phyloP scores from a whole-genome alignment of 2,797 vertebrate species.

The Lepilemur septentrionalis region DNA sequence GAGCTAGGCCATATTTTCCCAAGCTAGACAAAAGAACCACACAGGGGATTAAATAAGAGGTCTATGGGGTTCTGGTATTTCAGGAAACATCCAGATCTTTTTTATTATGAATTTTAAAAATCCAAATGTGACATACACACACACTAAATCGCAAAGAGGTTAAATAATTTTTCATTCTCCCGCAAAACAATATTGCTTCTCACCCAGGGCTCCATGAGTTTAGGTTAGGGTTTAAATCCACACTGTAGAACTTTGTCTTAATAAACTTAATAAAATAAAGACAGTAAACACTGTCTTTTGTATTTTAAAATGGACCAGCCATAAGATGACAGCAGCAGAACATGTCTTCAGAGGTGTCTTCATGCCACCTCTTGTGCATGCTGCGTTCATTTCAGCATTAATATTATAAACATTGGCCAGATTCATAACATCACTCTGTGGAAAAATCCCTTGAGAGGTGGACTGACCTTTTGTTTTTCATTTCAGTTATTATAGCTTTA shows the following conservation, averaged over 20 bases:
- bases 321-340: not conserved
- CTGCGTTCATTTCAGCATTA: not conserved
- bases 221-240: not conserved
- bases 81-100: not conserved
- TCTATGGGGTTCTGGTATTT: not conserved
- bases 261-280: not conserved
- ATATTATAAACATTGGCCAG: not conserved
- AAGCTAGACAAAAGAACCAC: not conserved
- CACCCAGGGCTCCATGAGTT: not conserved
- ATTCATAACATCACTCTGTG: not conserved
- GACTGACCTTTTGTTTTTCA: slow-evolving; percentile 51
- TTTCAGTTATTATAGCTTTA: slow-evolving; percentile 50
- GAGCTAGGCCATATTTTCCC: not conserved
- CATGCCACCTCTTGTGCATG: not conserved
- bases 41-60: not conserved
- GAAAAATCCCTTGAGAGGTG: slow-evolving; percentile 45
- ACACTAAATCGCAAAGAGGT: not conserved
- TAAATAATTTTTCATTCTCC: not conserved
- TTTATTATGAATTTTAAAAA: not conserved
- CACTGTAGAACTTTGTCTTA: not conserved
- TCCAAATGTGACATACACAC: not conserved
- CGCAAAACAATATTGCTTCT: not conserved
- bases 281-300: not conserved
- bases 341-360: not conserved
- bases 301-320: slow-evolving; percentile 3